Evolutionary conservation across 1,140 invertebrate genomes (phyloP), one percentile per base, ranked within the genome.

Genomic region (Drosophila ambigua): DNA sequence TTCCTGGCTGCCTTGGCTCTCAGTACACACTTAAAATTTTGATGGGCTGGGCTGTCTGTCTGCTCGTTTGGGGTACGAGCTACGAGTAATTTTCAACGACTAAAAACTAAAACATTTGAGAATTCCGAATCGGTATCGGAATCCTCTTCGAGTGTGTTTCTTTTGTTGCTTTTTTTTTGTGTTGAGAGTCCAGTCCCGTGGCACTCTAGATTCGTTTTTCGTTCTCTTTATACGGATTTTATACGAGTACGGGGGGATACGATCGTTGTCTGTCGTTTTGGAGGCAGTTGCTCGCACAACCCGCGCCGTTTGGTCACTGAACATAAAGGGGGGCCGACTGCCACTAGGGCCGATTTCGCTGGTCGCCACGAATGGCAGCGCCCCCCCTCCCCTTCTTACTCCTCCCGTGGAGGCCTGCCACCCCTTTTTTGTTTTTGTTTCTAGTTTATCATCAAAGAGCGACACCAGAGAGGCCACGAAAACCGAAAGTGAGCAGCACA

Each of bases 301-400:
- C 60, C 81, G 63, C 77, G 72, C 20, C 66, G 80, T 80, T 80
- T 72, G 62, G 59, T 65, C 77, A 84, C 80, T 84, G 67, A 57
- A 73, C 23, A 24, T 31, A 63, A 24, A 44, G 11, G 24, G n/a
- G 9, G 6, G 35, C 39, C 59, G 35, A 28, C 26, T 28, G 6
- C 5, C 26, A 39, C 35, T 39, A 0, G 35, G 11, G 11, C 16
- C 24, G 39, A 23, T 20, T 54, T 43, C 35, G 44, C 31, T 43
- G 16, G 28, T 26, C 28, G 35, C 49, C 11, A 35, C 35, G 26
- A 28, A 13, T 24, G 2, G n/a, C 26, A 68, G 67, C 69, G 67
- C 35, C 35, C 1, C 35, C 9, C 35, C 9, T 4, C 2, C 23
- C 4, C 23, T 13, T 39, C 35, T 4, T 9, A 9, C 8, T 8